Percentiles rank a stretch among this genome's conserved stretches.
These are phyloP conservation scores for Branchellion lobata DNA, from an alignment of 2,888 invertebrate genomes.

Conservation along the genomic window DNA sequence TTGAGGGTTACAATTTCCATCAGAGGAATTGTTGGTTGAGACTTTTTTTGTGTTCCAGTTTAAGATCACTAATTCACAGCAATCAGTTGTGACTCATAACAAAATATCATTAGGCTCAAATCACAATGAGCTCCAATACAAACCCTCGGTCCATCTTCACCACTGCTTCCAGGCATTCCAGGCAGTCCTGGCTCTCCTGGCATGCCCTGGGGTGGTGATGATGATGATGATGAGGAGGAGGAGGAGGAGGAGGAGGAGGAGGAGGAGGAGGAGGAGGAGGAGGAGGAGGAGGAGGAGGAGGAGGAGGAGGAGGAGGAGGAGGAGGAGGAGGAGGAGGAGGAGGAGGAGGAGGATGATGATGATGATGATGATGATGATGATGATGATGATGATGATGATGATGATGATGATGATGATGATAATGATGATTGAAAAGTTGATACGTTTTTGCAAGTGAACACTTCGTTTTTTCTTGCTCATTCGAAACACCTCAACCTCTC, in stretches of 20 bases:
- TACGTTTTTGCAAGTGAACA: too few relatives aligned
- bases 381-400: slow-evolving; percentile 1
- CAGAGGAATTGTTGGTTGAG: too few relatives aligned
- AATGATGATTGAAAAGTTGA: neutral
- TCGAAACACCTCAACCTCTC: too few relatives aligned
- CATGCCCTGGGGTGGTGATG: neutral
- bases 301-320: neutral
- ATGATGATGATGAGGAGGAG: neutral
- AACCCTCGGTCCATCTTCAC: slow-evolving; percentile 33
- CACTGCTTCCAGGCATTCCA: neutral
- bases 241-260: neutral
- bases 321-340: neutral
- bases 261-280: neutral
- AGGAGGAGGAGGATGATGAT: neutral
- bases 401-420: neutral
- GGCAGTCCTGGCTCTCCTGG: slow-evolving; percentile 1
- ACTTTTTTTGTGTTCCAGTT: too few relatives aligned
- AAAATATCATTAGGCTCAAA: too few relatives aligned
- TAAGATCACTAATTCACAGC: too few relatives aligned
- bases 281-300: neutral
- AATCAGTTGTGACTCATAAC: too few relatives aligned
- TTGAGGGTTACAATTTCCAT: too few relatives aligned
- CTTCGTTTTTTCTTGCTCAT: too few relatives aligned
- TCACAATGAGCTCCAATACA: too few relatives aligned
- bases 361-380: slow-evolving; percentile 31